Percentiles rank a stretch among this genome's conserved stretches.
These are phyloP conservation scores for Megaustenia siamemsis DNA, from an alignment of 2,888 invertebrate species.

Conservation along the genomic window DNA sequence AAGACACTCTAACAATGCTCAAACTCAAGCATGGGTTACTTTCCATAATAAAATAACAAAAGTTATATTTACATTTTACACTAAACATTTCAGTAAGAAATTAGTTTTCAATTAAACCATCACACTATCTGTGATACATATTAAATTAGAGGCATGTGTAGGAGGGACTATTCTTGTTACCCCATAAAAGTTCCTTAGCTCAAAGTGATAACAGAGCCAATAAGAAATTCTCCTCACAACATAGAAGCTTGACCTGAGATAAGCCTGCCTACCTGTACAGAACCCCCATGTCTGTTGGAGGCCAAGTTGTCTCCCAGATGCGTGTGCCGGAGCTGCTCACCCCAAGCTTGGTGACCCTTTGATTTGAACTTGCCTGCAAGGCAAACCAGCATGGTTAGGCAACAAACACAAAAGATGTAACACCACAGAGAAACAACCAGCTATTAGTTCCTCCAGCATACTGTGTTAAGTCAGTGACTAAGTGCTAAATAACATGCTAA, in stretches of 20 bases:
- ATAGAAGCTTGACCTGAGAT: neutral
- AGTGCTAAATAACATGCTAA: conserved; percentile 12
- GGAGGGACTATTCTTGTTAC: conserved; percentile 9
- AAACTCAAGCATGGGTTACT: no score
- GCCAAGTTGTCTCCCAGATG: conserved; percentile 83
- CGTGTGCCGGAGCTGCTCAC: conserved; percentile 73
- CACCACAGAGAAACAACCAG: neutral
- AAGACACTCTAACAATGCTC: no score
- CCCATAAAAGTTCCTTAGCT: neutral
- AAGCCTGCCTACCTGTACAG: conserved; percentile 88
- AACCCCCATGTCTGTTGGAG: conserved; percentile 94
- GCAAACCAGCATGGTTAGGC: conserved; percentile 63
- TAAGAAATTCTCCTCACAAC: neutral
- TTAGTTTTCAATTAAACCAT: neutral
- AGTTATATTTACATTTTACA: neutral
- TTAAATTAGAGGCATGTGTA: conserved; percentile 5
- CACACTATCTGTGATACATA: neutral
- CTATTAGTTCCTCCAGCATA: conserved; percentile 16
- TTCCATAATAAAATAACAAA: neutral
- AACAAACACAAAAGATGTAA: neutral
- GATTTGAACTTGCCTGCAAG: conserved; percentile 76
- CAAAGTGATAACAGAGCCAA: conserved; percentile 1
- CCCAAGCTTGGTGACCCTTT: conserved; percentile 77
- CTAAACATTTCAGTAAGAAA: neutral
- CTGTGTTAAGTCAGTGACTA: neutral